A percentile compares a stretch with the other conserved stretches of the same genome.
These are phyloP conservation scores for Xanthostigma xanthostigma DNA, from an alignment of 2,888 invertebrate genomes.

Conservation along the genomic window DNA sequence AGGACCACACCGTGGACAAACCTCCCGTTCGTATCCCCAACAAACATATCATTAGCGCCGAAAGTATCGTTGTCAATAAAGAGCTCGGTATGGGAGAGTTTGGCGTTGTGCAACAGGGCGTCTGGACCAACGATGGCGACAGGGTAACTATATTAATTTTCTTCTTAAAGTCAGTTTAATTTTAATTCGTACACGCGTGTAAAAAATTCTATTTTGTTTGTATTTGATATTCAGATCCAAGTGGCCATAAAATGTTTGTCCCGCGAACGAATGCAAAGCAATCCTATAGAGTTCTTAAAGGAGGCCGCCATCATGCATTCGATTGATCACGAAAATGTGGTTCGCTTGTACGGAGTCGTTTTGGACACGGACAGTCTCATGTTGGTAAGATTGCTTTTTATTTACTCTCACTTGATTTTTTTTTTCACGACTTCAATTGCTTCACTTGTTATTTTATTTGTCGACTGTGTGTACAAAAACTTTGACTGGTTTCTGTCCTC, in stretches of 20 bases:
- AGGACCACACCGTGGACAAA: slow-evolving; percentile 18
- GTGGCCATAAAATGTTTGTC: slow-evolving; percentile 95
- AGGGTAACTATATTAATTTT: slow-evolving; percentile 40
- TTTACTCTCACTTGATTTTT: neutral
- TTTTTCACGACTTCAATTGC: neutral
- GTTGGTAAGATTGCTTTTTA: slow-evolving; percentile 20
- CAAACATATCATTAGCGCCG: slow-evolving; percentile 71
- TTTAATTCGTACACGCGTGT: no score
- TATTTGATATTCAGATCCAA: slow-evolving; percentile 48
- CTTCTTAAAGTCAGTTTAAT: neutral
- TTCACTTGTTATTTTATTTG: neutral
- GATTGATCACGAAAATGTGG: slow-evolving; percentile 93
- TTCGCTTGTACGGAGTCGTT: slow-evolving; percentile 93
- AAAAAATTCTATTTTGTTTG: neutral
- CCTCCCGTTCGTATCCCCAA: slow-evolving; percentile 46
- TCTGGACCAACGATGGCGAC: slow-evolving; percentile 90
- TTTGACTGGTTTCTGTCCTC: no score
- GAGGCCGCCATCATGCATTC: slow-evolving; percentile 98
- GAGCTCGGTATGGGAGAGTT: slow-evolving; percentile 95
- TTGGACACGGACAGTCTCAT: slow-evolving; percentile 62
- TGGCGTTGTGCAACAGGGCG: slow-evolving; percentile 94
- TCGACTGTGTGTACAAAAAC: no score
- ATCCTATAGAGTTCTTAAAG: slow-evolving; percentile 91
- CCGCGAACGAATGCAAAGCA: slow-evolving; percentile 88
- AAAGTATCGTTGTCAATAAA: slow-evolving; percentile 84